These are phyloP conservation scores for Periophthalmus modestus DNA, from an alignment of 2,113 vertebrate genomes.

Conservation along the genomic window DNA sequence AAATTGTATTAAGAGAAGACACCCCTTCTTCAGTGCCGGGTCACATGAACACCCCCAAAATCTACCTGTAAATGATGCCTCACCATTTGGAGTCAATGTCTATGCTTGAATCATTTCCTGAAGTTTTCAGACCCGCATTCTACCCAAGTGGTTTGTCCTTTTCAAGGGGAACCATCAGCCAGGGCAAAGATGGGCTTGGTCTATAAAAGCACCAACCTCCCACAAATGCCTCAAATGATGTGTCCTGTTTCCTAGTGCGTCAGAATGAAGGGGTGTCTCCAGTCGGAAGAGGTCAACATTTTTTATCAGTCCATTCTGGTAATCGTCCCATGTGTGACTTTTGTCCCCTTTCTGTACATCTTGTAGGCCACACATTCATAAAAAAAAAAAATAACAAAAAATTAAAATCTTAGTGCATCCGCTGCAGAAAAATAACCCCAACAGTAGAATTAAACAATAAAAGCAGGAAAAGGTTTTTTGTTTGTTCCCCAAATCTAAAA, in stretches of 20 bases:
- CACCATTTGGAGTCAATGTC: conserved; percentile 31
- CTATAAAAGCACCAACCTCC: conserved; percentile 11
- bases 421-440: conserved; percentile 81
- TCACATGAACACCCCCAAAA: conserved; percentile 15
- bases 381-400: conserved; percentile 77
- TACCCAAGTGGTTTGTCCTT: conserved; percentile 65
- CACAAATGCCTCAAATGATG: conserved; percentile 60
- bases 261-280: conserved; percentile 71
- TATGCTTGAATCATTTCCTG: conserved; percentile 21
- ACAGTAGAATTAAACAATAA: conserved; percentile 86
- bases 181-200: conserved; percentile 40
- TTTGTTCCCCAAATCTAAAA: conserved; percentile 91
- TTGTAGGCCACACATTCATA: conserved; percentile 86
- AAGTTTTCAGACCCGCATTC: conserved; percentile 38
- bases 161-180: conserved; percentile 50
- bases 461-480: conserved; percentile 83
- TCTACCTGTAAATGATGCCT: conserved; percentile 32
- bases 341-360: conserved; percentile 68
- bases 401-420: conserved; percentile 99
- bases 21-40: conserved; percentile 55
- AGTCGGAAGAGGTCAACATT: conserved; percentile 77
- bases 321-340: conserved; percentile 51
- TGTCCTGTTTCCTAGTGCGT: conserved; percentile 65
- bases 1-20: conserved; percentile 45
- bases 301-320: conserved; percentile 74